Evolutionary conservation across 2,888 invertebrate species (phyloP).

Genomic region (Cephus nigrinus): DNA sequence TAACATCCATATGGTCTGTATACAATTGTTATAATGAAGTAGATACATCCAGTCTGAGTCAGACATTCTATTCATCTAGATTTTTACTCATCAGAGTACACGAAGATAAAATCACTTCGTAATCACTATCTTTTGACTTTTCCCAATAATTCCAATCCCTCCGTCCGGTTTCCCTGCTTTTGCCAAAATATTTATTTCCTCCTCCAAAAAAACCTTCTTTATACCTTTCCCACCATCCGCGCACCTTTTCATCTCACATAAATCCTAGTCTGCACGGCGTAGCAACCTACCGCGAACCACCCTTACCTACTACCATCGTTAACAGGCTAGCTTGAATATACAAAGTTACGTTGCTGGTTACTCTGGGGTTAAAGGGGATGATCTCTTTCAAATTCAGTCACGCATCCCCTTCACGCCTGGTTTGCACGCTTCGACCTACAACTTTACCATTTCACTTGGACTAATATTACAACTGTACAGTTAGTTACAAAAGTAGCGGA

Average conservation of each 20-base stretch:
- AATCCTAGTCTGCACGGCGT: conserved; percentile 26
- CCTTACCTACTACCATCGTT: neutral
- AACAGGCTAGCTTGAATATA: conserved; percentile 24
- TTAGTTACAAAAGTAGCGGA: neutral
- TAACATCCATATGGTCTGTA: neutral
- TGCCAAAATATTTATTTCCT: neutral
- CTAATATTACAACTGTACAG: neutral
- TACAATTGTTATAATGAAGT: neutral
- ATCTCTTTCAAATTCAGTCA: neutral
- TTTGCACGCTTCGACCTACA: neutral
- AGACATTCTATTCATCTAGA: neutral
- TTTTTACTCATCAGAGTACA: neutral
- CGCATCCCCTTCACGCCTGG: neutral
- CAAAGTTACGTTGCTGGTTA: conserved; percentile 30
- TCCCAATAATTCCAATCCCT: neutral
- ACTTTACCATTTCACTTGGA: neutral
- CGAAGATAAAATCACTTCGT: neutral
- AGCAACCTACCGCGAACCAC: neutral
- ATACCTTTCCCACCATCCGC: conserved; percentile 13
- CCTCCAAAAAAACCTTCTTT: conserved; percentile 6
- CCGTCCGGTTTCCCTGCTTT: neutral
- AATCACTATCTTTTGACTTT: neutral
- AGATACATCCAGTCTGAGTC: neutral
- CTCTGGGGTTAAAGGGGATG: conserved; percentile 33
- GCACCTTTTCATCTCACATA: conserved; percentile 24